Conservation (phyloP, 2,888 invertebrate genomes). For the Drosophila rubida region DNA sequence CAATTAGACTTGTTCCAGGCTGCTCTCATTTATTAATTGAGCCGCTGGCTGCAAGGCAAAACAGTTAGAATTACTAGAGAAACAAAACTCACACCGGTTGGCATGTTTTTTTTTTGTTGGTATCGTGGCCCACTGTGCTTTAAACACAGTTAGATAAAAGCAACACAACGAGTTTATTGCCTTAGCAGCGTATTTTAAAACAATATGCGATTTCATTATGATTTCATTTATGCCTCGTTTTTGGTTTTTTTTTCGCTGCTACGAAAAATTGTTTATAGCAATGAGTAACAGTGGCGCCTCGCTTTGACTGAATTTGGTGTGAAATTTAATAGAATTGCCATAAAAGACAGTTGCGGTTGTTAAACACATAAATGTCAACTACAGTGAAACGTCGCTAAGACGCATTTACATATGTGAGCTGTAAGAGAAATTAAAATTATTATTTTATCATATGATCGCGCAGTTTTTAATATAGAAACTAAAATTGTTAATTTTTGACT, state of each 20-base stretch:
- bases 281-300: neutral
- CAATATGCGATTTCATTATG: neutral
- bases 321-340: neutral
- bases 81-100: neutral
- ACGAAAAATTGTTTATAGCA: neutral
- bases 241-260: no score
- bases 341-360: no score
- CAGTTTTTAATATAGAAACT: no score
- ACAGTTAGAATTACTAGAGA: conserved; percentile 9
- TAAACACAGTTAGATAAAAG: conserved; percentile 4
- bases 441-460: no score
- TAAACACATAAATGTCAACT: no score
- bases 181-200: neutral
- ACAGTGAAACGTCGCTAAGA: no score
- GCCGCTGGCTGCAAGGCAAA: conserved; percentile 1
- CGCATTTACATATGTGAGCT: no score
- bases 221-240: no score
- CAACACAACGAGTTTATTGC: conserved; percentile 1
- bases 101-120: neutral
- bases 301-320: neutral
- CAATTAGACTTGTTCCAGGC: conserved; percentile 12
- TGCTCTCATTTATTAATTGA: conserved; percentile 26
- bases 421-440: no score
- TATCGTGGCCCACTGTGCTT: conserved; percentile 13
- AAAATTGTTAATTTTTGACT: no score